A percentile compares a stretch with the other conserved stretches of the same genome.
These are phyloP conservation scores for Lytechinus pictus DNA, from an alignment of 35 echinoderm and acorn worm species.

Conservation along the genomic window DNA sequence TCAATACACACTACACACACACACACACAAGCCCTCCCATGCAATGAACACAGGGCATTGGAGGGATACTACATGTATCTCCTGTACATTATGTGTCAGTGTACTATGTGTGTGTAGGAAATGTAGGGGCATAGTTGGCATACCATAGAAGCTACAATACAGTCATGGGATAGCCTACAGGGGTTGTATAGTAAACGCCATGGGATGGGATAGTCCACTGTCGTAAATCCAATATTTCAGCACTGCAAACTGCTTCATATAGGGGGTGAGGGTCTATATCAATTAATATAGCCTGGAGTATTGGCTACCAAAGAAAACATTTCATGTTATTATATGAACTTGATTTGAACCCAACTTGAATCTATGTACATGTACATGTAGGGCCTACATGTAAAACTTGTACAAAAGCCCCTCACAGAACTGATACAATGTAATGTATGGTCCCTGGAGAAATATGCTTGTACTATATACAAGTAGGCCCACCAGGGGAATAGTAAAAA, in stretches of 20 bases:
- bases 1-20: slow-evolving; percentile 12
- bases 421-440: too few species aligned
- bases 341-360: not conserved
- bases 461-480: too few species aligned
- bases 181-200: not conserved
- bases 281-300: not conserved
- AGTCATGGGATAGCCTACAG: not conserved
- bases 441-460: too few species aligned
- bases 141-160: slow-evolving; percentile 1
- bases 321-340: not conserved
- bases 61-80: not conserved
- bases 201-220: not conserved
- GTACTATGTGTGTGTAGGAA: slow-evolving; percentile 24
- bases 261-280: not conserved
- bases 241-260: not conserved
- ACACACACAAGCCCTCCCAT: not conserved
- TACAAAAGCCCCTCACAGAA: too few species aligned
- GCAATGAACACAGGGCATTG: not conserved
- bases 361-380: not conserved
- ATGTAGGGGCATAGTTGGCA: slow-evolving; percentile 29
- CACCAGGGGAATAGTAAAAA: too few species aligned
- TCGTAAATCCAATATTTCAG: not conserved
- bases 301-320: not conserved
- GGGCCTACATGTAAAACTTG: not conserved
- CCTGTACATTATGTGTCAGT: slow-evolving; percentile 3